Base-by-base conservation (phyloP, 2,888 invertebrate genomes). In the Xanthostigma xanthostigma region DNA sequence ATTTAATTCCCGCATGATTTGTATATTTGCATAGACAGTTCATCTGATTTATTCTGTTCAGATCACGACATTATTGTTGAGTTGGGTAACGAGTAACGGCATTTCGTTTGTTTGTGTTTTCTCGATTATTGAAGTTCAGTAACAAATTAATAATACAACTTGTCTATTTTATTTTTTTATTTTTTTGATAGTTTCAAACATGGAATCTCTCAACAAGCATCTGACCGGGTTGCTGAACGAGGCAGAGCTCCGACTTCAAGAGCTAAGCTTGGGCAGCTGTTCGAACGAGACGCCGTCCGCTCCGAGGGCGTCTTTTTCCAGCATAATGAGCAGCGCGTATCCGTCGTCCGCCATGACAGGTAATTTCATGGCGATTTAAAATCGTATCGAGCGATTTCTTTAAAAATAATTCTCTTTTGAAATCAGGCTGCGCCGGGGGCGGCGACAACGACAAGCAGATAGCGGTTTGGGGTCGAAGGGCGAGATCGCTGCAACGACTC, bases 401-500 rank as follows among this genome's bases (percentile, higher is more conserved):
- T 27, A 42, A 42, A n/a, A 42, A 17, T 41, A 27, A 17, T 5
- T 10, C n/a, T 17, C n/a, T 17, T 3, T 12, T 42, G 12, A 10
- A 42, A 27, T 14, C 78, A 40, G 82, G 84, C 37, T 84, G 86
- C 62, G 79, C 83, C 0, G 83, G 79, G 42, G 74, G 78, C 17
- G 70, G 78, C 12, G 82, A 84, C 60, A 80, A 80, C 54, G 88
- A 88, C 62, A 88, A 89, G 60, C 88, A 89, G 65, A 79, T 85
- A 45, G 82, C 85, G 53, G 79, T 88, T 46, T 93, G 93, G 92
- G 90, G 93, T 58, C 75, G 91, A 53, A 78, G 89, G 58, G 78
- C 83, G 44, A 75, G 85, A 59, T 80, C 85, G 1, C 72, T 91
- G 40, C 83, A 76, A 51, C 69, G 76, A 39, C 81, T 95, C 75